Conservation (phyloP, 2,113 vertebrate genomes). For the human (Homo sapiens) region DNA sequence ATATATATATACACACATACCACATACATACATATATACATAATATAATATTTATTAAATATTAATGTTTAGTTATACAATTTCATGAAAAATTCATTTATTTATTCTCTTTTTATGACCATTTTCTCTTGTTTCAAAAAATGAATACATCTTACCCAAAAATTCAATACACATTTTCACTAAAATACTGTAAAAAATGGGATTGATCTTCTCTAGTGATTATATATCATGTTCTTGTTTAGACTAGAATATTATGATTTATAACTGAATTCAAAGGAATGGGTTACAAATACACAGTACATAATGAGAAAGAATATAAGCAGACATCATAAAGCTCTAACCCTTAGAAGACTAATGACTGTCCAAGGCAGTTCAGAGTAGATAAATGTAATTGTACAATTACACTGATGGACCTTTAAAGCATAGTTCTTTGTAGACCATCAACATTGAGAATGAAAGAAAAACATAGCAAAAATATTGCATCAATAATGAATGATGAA, state of each 20-base stretch:
- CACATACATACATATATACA: background rate
- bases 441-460: constrained; percentile 56
- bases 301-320: constrained; percentile 45
- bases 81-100: background rate
- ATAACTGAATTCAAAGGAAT: constrained; percentile 38
- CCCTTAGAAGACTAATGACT: constrained; percentile 28
- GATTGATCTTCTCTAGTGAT: constrained; percentile 11
- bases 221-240: background rate
- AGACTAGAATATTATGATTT: constrained; percentile 33
- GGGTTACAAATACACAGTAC: constrained; percentile 61
- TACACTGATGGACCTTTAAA: constrained; percentile 49
- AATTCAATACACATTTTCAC: background rate
- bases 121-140: background rate
- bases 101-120: background rate
- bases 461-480: constrained; percentile 39
- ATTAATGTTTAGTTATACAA: background rate
- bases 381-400: constrained; percentile 59
- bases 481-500: constrained; percentile 64
- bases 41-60: background rate
- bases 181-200: background rate
- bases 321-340: constrained; percentile 10
- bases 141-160: background rate
- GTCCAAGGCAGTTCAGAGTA: constrained; percentile 31
- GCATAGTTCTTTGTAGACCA: background rate
- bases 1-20: background rate